Evolutionary conservation across 2,888 invertebrate genomes (phyloP).

Genomic region (Cistogaster globosa): DNA sequence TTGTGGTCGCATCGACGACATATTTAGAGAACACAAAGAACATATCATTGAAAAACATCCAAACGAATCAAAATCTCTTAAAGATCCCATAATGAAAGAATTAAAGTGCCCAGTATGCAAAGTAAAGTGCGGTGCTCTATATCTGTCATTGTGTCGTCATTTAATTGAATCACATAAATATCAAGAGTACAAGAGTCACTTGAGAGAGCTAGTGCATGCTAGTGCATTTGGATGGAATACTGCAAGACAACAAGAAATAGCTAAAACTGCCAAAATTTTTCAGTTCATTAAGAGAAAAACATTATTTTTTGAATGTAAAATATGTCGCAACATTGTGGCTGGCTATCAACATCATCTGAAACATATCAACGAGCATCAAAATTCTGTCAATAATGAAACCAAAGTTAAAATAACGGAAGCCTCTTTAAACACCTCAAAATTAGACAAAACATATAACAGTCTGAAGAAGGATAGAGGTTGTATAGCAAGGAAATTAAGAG

Average conservation of each 20-base stretch:
- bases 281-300: conserved; percentile 71
- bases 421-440: neutral
- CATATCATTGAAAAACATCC: conserved; percentile 73
- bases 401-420: neutral
- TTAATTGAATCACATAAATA: conserved; percentile 63
- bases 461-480: neutral
- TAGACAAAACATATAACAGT: conserved; percentile 20
- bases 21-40: conserved; percentile 72
- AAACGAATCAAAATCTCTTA: conserved; percentile 72
- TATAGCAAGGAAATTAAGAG: conserved; percentile 40
- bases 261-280: conserved; percentile 71
- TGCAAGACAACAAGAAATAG: conserved; percentile 64
- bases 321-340: conserved; percentile 67
- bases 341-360: conserved; percentile 73
- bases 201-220: conserved; percentile 66
- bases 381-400: conserved; percentile 7
- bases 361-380: conserved; percentile 67
- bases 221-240: conserved; percentile 70
- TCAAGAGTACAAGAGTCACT: conserved; percentile 65
- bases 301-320: conserved; percentile 72
- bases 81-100: conserved; percentile 74
- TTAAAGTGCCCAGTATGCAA: conserved; percentile 73
- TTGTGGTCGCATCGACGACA: conserved; percentile 73
- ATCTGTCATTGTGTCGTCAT: conserved; percentile 70
- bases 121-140: conserved; percentile 68